Percentiles rank a stretch among this genome's conserved stretches.
Evolutionary conservation across 2,113 vertebrate genomes (phyloP).

Genomic region (Caretta caretta): DNA sequence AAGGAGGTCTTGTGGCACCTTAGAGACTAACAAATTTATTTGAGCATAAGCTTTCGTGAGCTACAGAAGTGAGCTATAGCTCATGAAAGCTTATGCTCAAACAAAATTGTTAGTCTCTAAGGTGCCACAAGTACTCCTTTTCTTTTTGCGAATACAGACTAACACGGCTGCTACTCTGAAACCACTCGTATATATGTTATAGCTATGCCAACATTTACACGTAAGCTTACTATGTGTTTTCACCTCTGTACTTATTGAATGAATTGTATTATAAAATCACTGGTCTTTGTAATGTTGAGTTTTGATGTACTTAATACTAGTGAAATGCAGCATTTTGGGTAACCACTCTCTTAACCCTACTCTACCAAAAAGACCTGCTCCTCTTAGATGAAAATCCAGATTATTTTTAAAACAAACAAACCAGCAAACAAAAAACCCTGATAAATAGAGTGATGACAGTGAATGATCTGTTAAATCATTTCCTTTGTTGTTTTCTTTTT

Average conservation of each 20-base stretch:
- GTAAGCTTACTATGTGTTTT: neutral
- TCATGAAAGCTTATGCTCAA: no score
- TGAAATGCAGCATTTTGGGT: neutral
- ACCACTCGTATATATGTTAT: neutral
- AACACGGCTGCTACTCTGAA: no score
- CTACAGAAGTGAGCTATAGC: no score
- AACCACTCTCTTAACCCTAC: neutral
- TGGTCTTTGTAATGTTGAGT: neutral
- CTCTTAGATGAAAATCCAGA: neutral
- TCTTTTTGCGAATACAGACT: no score
- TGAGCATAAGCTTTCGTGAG: no score
- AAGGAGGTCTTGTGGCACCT: no score
- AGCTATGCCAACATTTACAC: neutral
- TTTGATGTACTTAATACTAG: neutral
- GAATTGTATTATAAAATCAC: neutral
- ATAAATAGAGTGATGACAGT: rapidly evolving
- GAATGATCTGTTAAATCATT: neutral
- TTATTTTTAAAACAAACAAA: neutral
- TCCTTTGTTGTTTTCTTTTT: constrained; percentile 18
- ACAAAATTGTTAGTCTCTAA: no score
- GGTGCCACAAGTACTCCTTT: no score
- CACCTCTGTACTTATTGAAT: neutral
- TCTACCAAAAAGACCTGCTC: neutral
- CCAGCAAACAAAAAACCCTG: neutral
- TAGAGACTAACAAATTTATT: no score